Conservation (phyloP, 2,888 invertebrate species). For the Mechanitis mazaeus region DNA sequence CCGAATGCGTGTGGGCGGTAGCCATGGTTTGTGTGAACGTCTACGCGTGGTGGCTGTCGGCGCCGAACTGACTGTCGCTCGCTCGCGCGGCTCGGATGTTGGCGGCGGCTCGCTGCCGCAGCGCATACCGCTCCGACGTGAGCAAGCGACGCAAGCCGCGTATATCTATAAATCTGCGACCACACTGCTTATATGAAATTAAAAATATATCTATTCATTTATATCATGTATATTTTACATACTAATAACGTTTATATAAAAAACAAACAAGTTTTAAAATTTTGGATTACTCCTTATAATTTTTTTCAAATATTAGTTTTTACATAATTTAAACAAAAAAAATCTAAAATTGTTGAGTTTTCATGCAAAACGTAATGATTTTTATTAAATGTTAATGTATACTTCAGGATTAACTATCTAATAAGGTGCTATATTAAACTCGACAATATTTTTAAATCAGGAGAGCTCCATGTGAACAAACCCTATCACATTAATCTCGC, state of each 20-base stretch:
- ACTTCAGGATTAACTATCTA: too few relatives aligned
- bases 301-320: too few relatives aligned
- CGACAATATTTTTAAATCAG: slow-evolving; percentile 1
- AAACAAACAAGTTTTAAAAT: too few relatives aligned
- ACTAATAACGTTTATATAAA: too few relatives aligned
- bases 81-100: slow-evolving; percentile 64
- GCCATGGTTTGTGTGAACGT: slow-evolving; percentile 60
- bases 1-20: slow-evolving; percentile 68
- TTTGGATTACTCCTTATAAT: too few relatives aligned
- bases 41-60: slow-evolving; percentile 68
- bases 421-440: background rate
- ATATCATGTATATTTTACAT: too few relatives aligned
- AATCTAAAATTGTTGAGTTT: too few relatives aligned
- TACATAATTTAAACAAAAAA: too few relatives aligned
- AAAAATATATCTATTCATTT: background rate
- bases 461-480: slow-evolving; percentile 56
- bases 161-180: slow-evolving; percentile 48
- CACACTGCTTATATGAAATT: slow-evolving; percentile 35
- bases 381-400: too few relatives aligned
- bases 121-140: slow-evolving; percentile 63
- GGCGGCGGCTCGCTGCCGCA: slow-evolving; percentile 74
- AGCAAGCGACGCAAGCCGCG: slow-evolving; percentile 69
- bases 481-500: slow-evolving; percentile 77
- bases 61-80: slow-evolving; percentile 77
- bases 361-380: too few relatives aligned